Evolutionary conservation across 2,888 invertebrate genomes (phyloP), one percentile per base, ranked within the genome.

Genomic region (Acleris literana): DNA sequence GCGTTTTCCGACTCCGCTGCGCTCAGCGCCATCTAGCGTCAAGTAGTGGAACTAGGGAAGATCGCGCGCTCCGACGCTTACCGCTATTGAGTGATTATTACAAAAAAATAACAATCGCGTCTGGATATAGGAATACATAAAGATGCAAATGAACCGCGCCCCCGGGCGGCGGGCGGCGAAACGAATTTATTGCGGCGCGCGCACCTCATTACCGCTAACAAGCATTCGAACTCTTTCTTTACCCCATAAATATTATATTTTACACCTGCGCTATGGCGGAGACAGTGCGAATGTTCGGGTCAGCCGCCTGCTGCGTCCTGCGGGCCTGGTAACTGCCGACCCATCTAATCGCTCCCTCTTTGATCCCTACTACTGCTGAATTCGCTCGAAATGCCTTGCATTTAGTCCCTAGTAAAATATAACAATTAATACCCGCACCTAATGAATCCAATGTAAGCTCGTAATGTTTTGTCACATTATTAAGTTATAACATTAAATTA

Each of bases 171-270:
- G 76, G 81, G 78, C 80, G 80, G 85, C 75, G 77, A 82, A 80
- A 85, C 85, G 78, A 86, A 91, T 90, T 88, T 90, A 91, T 90
- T 75, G 85, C 78, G 81, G 85, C 85, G 86, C 87, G 86, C 85
- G 86, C 87, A 87, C 85, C 91, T 92, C 91, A 90, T 92, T 91
- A 90, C 83, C 83, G 77, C 87, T 91, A 91, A 92, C 91, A 90
- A 92, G 90, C 87, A 81, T 85, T 85, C 83, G 81, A 86, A 85
- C 84, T 87, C 88, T 88, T 88, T 87, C 87, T 85, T 85, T 87
- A 86, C 85, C 79, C 82, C 84, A 88, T 92, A 91, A 91, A 91
- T 92, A 90, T 90, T 83, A 89, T 89, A 90, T 90, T 91, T 90
- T 87, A 90, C 90, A 91, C 88, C 90, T 90, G 90, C 84, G 86